phyloP scores from a whole-genome alignment of 2,113 vertebrate species.

The Grammomys dolichurus region DNA sequence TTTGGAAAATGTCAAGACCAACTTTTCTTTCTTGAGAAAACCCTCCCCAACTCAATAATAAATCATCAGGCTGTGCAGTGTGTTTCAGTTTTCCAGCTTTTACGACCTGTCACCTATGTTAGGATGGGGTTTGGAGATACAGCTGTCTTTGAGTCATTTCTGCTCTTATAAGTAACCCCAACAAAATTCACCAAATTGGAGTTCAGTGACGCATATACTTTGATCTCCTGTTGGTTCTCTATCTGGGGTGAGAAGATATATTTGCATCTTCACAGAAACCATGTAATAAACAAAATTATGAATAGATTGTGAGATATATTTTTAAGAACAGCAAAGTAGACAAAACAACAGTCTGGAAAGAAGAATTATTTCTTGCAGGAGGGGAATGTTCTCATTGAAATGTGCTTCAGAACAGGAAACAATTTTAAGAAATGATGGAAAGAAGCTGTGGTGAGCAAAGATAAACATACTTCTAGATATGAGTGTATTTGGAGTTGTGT shows the following conservation, averaged over 20 bases:
- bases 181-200: neutral
- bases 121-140: neutral
- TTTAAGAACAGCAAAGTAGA: neutral
- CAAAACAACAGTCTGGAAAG: neutral
- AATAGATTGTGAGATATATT: neutral
- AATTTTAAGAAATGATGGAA: neutral
- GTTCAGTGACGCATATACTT: neutral
- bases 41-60: neutral
- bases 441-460: neutral
- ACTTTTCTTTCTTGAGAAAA: neutral
- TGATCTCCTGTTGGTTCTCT: neutral
- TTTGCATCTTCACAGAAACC: neutral
- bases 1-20: neutral
- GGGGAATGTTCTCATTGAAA: neutral
- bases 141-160: neutral
- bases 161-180: neutral
- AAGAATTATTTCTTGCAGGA: neutral
- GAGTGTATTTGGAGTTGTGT: neutral
- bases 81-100: neutral
- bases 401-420: neutral
- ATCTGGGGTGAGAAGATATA: neutral
- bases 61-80: neutral
- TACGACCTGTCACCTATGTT: neutral
- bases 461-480: neutral
- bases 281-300: neutral